phyloP scores from a whole-genome alignment of 2,888 invertebrate species.

The Epiblema foenella region DNA sequence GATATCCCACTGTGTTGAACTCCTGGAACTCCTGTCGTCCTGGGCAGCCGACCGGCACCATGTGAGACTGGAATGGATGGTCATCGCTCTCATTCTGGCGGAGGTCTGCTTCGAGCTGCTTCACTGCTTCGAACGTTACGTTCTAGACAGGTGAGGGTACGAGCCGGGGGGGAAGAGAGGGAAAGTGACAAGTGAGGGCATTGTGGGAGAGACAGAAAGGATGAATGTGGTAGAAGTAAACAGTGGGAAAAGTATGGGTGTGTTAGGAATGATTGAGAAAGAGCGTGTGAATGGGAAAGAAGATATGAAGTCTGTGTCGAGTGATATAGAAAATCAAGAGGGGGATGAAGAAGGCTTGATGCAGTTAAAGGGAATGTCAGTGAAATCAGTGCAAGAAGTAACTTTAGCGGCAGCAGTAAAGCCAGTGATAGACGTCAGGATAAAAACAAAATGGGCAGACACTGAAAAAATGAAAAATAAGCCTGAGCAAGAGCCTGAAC shows the following conservation, averaged over 20 bases:
- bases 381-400: neutral
- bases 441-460: neutral
- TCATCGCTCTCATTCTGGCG: slow-evolving; percentile 96
- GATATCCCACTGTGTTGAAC: slow-evolving; percentile 96
- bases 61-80: slow-evolving; percentile 98
- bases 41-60: slow-evolving; percentile 97
- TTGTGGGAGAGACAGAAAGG: neutral
- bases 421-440: neutral
- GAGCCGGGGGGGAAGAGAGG: slow-evolving; percentile 11
- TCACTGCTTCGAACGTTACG: slow-evolving; percentile 89
- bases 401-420: neutral
- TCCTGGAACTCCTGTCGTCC: slow-evolving; percentile 94
- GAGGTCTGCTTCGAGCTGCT: slow-evolving; percentile 95
- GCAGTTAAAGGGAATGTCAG: neutral
- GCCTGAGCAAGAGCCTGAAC: neutral
- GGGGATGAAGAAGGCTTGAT: neutral
- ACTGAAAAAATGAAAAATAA: neutral
- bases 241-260: neutral
- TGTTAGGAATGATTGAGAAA: neutral
- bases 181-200: neutral
- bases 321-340: neutral
- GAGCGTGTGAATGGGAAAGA: neutral
- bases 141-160: slow-evolving; percentile 40
- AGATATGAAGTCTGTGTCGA: neutral
- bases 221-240: neutral